A percentile compares a stretch with the other conserved stretches of the same genome.
These are phyloP conservation scores for Argyresthia albistria DNA, from an alignment of 2,888 invertebrate genomes.

Conservation along the genomic window DNA sequence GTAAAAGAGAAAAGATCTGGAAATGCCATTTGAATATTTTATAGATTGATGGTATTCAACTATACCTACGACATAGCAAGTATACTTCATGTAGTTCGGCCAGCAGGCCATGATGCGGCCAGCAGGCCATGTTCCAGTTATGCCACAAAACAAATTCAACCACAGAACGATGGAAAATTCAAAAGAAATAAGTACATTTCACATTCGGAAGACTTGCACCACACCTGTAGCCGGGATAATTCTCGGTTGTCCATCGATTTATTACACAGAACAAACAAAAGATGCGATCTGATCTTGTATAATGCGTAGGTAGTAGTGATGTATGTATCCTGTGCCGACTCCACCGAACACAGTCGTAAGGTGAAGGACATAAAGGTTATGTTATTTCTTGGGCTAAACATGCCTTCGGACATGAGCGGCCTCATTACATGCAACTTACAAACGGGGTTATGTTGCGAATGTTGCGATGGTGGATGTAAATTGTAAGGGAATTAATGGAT, in stretches of 20 bases:
- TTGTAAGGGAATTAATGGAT: constrained; percentile 1
- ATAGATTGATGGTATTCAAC: too few species aligned
- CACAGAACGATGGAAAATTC: too few species aligned
- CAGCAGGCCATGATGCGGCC: too few species aligned
- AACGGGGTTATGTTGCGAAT: background rate
- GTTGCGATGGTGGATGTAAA: constrained; percentile 2
- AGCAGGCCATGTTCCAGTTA: too few species aligned
- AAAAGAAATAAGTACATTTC: background rate
- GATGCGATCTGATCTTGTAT: constrained; percentile 1
- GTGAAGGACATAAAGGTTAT: background rate
- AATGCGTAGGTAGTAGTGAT: constrained; percentile 8
- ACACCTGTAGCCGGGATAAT: background rate
- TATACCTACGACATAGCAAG: too few species aligned
- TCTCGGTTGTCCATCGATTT: constrained; percentile 4
- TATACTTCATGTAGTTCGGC: too few species aligned
- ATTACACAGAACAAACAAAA: constrained; percentile 4
- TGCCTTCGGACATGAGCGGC: constrained; percentile 2
- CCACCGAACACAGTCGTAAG: background rate
- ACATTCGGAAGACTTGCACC: background rate
- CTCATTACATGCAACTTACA: constrained; percentile 5
- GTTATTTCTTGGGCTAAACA: too few species aligned
- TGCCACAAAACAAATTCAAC: too few species aligned
- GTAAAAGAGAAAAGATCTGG: too few species aligned
- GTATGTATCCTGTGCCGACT: constrained; percentile 1
- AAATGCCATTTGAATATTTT: too few species aligned